phyloP scores from a whole-genome alignment of 1,140 invertebrate species.

The Drosophila persimilis region DNA sequence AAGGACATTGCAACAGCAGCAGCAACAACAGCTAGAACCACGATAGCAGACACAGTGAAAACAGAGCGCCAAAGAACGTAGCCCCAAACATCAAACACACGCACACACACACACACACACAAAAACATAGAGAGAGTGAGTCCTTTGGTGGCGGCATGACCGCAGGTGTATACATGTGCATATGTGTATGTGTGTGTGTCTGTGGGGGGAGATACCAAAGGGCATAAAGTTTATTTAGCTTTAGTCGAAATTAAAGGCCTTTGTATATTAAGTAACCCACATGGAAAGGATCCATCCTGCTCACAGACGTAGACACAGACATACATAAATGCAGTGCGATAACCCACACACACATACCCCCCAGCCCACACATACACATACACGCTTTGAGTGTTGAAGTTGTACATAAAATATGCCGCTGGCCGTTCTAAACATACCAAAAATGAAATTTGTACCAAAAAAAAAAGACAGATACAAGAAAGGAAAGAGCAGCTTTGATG shows the following conservation, averaged over 20 bases:
- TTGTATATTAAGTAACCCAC: slow-evolving; percentile 79
- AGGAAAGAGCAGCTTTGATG: too few species aligned
- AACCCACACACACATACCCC: slow-evolving; percentile 29
- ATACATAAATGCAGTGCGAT: slow-evolving; percentile 74
- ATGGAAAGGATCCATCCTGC: slow-evolving; percentile 38
- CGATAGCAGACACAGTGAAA: slow-evolving; percentile 68
- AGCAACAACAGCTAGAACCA: slow-evolving; percentile 39
- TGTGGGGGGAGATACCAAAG: slow-evolving; percentile 67
- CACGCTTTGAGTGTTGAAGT: slow-evolving; percentile 73
- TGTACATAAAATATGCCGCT: slow-evolving; percentile 77
- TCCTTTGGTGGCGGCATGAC: slow-evolving; percentile 76
- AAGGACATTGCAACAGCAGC: slow-evolving; percentile 73
- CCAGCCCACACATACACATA: slow-evolving; percentile 18
- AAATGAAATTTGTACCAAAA: slow-evolving; percentile 80
- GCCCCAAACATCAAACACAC: slow-evolving; percentile 73
- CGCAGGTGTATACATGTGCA: slow-evolving; percentile 56
- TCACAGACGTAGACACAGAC: slow-evolving; percentile 22
- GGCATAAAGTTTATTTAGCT: slow-evolving; percentile 81
- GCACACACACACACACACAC: slow-evolving; percentile 21
- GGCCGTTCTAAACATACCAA: slow-evolving; percentile 79
- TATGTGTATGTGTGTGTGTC: neutral
- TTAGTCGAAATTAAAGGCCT: slow-evolving; percentile 79
- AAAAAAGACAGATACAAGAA: slow-evolving; percentile 21
- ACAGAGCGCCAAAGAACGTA: slow-evolving; percentile 72
- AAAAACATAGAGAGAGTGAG: slow-evolving; percentile 29